Evolutionary conservation across 2,797 vertebrate species (phyloP), one percentile per base, ranked within the genome.

Genomic region (Intellagama lesueurii): DNA sequence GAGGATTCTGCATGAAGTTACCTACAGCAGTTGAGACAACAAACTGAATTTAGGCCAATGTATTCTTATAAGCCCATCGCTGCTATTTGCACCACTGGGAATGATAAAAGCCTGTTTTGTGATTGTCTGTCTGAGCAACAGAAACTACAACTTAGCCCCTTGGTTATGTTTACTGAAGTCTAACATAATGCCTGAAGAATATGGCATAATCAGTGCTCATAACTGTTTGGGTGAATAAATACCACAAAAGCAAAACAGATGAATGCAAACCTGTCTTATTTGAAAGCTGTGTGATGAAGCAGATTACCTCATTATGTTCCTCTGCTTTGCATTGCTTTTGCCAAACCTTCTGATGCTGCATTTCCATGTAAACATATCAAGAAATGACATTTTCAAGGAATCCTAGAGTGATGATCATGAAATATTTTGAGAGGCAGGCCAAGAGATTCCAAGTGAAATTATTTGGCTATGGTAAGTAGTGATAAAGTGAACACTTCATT

Each of bases 231-330:
- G 60, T 64, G 78, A 77, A 56, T 49, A 86, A 89, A 76, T 28
- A 82, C 0, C 32, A 30, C 26, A n/a, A 60, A 70, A 84, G 81
- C 11, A 17, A 89, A 78, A 52, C 44, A 68, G 47, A 75, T 0
- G 0, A 90, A 82, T 16, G 6, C 32, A 35, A 87, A 60, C n/a
- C 26, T 24, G 1, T 84, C 79, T 35, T 56, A 1, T 47, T 85
- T 90, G 84, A 77, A 49, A 89, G 78, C 19, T 6, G 47, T 0
- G 9, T 79, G 79, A 66, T 87, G 88, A 93, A 88, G 12, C 28
- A 80, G 44, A 19, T 5, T 40, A 81, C 22, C 14, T 92, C 56
- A 32, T 90, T 1, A 19, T 22, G 1, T 30, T 78, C 81, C 12
- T 22, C 82, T 52, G 56, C 9, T 89, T 70, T 56, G 11, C 5